Base-by-base conservation (phyloP, 2,797 vertebrate species). In the Scarus forsteni region DNA sequence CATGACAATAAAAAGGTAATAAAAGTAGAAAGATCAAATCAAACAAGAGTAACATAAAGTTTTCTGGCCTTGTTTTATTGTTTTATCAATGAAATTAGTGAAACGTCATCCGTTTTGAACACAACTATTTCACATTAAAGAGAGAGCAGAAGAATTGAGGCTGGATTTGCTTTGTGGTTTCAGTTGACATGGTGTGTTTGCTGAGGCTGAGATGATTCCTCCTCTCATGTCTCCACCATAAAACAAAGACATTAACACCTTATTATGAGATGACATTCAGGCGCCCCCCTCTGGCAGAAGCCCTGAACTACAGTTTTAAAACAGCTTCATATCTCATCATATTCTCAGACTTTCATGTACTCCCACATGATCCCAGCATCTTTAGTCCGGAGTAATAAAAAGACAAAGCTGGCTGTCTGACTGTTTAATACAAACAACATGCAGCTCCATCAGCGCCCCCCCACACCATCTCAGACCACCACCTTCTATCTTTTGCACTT, bases 211-310 rank as follows among this genome's bases (percentile, higher is more conserved):
- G 27, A 38, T 11, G 7, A 27, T 27, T 27, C 27, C 27, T 27
- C 60, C 34, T 69, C 62, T 60, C 3, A 0, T 19, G 27, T 70
- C 60, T 51, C 40, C 78, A 58, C 82, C 66, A 63, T 76, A 53
- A 85, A 73, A 58, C 70, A 46, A 34, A 64, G 46, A 79, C 63
- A 85, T 84, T 77, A 66, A 74, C 58, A 60, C 75, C 60, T 65
- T 80, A 68, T 71, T 64, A 60, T 76, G 78, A 64, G 45, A 85
- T 88, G 91, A 88, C 85, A 60, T 87, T 39, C 77, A 86, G 89
- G 93, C 92, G 90, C 94, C 93, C 91, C 85, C 93, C 79, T 74
- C 87, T 93, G 94, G 91, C 73, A 16, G 75, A 61, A 80, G 16
- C 60, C 49, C 56, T 77, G 38, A 82, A 52, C 79, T 86, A 56